Base-by-base conservation (phyloP, 2,797 vertebrate species). In the Notamacropus eugenii region DNA sequence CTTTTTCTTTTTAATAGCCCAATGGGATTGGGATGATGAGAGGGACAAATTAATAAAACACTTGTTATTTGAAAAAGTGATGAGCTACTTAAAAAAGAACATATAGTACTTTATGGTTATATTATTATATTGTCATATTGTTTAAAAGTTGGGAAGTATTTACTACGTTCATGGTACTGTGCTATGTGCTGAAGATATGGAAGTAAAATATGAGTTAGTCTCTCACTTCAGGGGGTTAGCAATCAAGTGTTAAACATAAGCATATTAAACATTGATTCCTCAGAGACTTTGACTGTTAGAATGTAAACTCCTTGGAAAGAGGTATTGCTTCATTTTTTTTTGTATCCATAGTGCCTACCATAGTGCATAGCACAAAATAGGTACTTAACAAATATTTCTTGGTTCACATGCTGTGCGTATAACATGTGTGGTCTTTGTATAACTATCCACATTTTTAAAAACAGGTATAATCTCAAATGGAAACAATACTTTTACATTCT, bases 401-500 rank as follows among this genome's bases (percentile, higher is more conserved):
- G 59, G 40, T 74, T 74, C 4, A 74, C 1, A 74, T 74, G 40
- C 19, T 40, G n/a, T 74, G n/a, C 16, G 22, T 90, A 54, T 3
- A 14, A 74, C 14, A 90, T 16, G 92, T 91, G 74, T 50, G 67
- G 28, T 52, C 27, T 24, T 94, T 74, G 8, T 55, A 16, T 67
- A 34, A 94, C 5, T 40, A 74, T 40, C 3, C 92, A 34, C 1
- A 1, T 57, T 58, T 58, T 91, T 24, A 16, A 74, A 62, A 74
- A 22, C 22, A 40, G 0, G 16, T 40, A 82, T 62, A 82, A 74
- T 50, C 12, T 40, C 8, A 95, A 90, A 46, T 87, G 4, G 92
- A 62, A 97, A 54, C 31, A 62, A 91, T 94, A 5, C 46, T 92
- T 92, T 92, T 54, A 46, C 22, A 59, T 54, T 93, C 62, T 96